Evolutionary conservation across 1,140 invertebrate genomes (phyloP).

Genomic region (Bombyx mandarina): DNA sequence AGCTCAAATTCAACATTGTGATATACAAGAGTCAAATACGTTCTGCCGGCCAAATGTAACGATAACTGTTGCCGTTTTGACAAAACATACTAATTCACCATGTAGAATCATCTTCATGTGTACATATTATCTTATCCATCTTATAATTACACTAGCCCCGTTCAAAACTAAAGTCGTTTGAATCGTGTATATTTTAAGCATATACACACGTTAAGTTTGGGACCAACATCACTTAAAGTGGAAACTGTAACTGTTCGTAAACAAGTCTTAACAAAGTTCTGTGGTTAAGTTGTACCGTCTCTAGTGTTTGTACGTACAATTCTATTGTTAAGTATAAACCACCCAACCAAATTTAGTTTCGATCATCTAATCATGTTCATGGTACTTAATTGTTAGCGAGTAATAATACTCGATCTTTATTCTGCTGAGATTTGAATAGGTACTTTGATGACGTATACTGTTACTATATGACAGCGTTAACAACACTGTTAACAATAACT

Average conservation of each 20-base stretch:
- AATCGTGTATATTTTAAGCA: slow-evolving; percentile 23
- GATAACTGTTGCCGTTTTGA: background rate
- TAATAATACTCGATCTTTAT: too few species aligned
- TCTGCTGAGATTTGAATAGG: too few species aligned
- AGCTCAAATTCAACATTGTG: too few species aligned
- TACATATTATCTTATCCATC: background rate
- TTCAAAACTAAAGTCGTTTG: slow-evolving; percentile 22
- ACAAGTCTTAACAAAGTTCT: slow-evolving; percentile 43
- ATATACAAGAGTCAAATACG: background rate
- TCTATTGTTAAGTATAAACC: slow-evolving; percentile 30
- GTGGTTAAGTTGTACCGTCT: slow-evolving; percentile 33
- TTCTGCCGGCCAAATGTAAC: background rate
- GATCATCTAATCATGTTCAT: too few species aligned
- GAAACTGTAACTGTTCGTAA: slow-evolving; percentile 31
- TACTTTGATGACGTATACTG: too few species aligned
- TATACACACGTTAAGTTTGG: slow-evolving; percentile 22
- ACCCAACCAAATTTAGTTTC: too few species aligned
- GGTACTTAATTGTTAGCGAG: too few species aligned
- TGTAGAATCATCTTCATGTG: background rate
- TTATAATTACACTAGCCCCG: slow-evolving; percentile 15
- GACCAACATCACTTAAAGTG: slow-evolving; percentile 33
- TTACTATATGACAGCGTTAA: too few species aligned
- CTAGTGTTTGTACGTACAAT: slow-evolving; percentile 28
- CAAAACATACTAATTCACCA: background rate
- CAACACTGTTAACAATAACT: too few species aligned